Conservation (phyloP, 2,888 invertebrate species). For the Drosophila flavopinicola region DNA sequence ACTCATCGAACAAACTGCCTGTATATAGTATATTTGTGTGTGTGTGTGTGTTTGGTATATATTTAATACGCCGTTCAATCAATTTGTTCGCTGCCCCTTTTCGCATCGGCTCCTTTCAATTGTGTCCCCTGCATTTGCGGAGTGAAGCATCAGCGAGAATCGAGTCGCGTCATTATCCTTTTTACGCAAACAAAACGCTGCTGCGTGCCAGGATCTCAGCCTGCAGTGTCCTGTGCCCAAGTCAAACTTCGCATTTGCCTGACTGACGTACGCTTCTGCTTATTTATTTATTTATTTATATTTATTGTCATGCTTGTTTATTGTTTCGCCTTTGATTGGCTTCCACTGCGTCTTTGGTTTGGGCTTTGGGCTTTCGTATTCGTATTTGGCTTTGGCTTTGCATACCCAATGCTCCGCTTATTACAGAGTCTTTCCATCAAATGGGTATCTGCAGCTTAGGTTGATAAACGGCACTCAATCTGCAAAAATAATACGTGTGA, state of each 20-base stretch:
- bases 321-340: slow-evolving; percentile 74
- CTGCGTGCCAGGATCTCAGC: slow-evolving; percentile 33
- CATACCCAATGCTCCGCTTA: slow-evolving; percentile 9
- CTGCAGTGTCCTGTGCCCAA: slow-evolving; percentile 10
- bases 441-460: background rate
- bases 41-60: slow-evolving; percentile 47
- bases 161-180: slow-evolving; percentile 69
- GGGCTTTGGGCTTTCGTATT: too few species aligned
- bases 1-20: slow-evolving; percentile 6
- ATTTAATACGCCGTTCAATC: slow-evolving; percentile 71
- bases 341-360: slow-evolving; percentile 24
- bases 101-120: slow-evolving; percentile 31
- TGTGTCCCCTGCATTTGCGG: slow-evolving; percentile 58
- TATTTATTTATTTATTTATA: slow-evolving; percentile 71
- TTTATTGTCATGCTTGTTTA: slow-evolving; percentile 78
- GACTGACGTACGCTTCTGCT: slow-evolving; percentile 38
- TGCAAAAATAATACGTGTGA: too few species aligned
- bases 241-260: slow-evolving; percentile 46
- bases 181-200: slow-evolving; percentile 50
- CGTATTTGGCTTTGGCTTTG: slow-evolving; percentile 5
- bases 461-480: background rate
- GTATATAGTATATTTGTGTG: background rate
- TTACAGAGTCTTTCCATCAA: background rate
- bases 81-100: slow-evolving; percentile 39
- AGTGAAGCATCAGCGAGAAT: slow-evolving; percentile 27